Base-by-base conservation (phyloP, 2,888 invertebrate genomes). In the Encarsia formosa region DNA sequence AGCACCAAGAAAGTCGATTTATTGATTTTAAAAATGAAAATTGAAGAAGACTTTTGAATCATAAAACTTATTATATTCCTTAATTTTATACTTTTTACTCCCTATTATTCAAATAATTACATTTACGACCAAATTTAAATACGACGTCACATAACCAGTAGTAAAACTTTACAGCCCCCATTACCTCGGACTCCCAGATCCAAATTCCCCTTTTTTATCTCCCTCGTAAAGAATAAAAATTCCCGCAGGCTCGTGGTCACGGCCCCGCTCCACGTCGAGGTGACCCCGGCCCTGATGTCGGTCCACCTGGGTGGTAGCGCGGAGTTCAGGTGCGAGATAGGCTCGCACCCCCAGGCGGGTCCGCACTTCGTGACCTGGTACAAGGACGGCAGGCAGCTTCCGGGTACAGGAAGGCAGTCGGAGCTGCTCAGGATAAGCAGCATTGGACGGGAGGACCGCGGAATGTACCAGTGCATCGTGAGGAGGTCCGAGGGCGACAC, bases 391-490 rank as follows among this genome's bases (percentile, higher is more conserved):
- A 73, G 84, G 16, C 83, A 83, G 68, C 70, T 85, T 60, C 84
- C 84, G 1, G 82, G 81, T 49, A 81, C 84, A 5, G 83, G 84
- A 6, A 77, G 85, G 58, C 82, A 82, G 56, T 79, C 81, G 40
- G 85, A 86, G 63, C 79, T 81, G 31, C 68, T 86, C 46, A 76
- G 83, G 45, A 78, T 87, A 61, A 80, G 81, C 59, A 81, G 83
- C 51, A 85, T 87, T 35, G 83, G 82, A 32, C 76, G 86, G 46
- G 86, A 86, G 64, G 86, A 87, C 68, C 79, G 85, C 53, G 87
- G 87, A 61, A 86, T 87, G 85, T 87, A 87, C 69, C 87, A 87
- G 69, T 87, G 87, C 69, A 79, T 87, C 56, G 86, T 85, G 6
- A 75, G 85, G 55, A 76, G 86, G 58, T 79, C 84, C 26, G 86